These are phyloP conservation scores for Eumacrocentrus americanus DNA, from an alignment of 2,888 invertebrate genomes.

Conservation along the genomic window DNA sequence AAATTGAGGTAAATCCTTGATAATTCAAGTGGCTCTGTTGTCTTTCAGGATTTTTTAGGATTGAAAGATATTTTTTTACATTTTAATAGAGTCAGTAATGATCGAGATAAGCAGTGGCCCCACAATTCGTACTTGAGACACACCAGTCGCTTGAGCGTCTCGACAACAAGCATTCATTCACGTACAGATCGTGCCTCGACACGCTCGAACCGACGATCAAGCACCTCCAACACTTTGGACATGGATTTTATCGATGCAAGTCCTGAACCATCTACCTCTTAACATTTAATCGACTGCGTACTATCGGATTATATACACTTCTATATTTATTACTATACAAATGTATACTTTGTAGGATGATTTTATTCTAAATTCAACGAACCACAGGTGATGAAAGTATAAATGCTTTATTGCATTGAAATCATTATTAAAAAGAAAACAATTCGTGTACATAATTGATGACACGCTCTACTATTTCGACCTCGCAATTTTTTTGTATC, in stretches of 20 bases:
- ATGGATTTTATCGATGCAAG: conserved; percentile 57
- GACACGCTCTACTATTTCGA: not conserved
- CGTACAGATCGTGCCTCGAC: conserved; percentile 44
- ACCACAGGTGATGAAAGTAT: conserved; percentile 25
- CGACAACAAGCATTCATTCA: conserved; percentile 41
- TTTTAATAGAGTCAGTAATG: not conserved
- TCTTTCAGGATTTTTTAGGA: not conserved
- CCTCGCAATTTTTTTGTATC: conserved; percentile 1
- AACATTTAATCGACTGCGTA: conserved; percentile 16
- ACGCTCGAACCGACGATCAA: conserved; percentile 38
- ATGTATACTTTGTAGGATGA: not conserved
- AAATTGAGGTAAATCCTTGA: conserved; percentile 39
- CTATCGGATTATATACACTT: not conserved
- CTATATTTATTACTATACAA: too few relatives aligned
- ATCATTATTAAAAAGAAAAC: conserved; percentile 32
- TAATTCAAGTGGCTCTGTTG: not conserved
- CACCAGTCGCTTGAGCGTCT: conserved; percentile 49
- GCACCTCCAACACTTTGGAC: conserved; percentile 45
- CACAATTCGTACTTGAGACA: conserved; percentile 34
- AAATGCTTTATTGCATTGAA: conserved; percentile 29
- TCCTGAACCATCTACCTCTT: conserved; percentile 55
- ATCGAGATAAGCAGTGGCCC: conserved; percentile 27
- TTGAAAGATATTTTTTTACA: not conserved
- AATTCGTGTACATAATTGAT: conserved; percentile 23
- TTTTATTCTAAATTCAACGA: conserved; percentile 14